These are phyloP conservation scores for Onychostoma macrolepis DNA, from an alignment of 2,113 vertebrate genomes.

Conservation along the genomic window DNA sequence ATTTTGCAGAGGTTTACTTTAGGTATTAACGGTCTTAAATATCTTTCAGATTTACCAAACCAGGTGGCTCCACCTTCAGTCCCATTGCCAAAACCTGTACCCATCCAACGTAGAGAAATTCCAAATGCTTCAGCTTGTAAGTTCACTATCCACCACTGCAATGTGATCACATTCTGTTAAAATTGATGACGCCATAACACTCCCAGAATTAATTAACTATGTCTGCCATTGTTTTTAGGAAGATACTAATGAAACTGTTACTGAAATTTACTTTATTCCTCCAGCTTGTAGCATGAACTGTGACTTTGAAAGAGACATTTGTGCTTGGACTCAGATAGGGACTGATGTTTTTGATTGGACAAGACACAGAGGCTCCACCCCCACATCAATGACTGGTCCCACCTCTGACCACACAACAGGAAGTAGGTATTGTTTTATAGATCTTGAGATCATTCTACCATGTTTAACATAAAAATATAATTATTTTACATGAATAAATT, in stretches of 20 bases:
- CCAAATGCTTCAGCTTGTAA: neutral
- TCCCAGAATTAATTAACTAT: neutral
- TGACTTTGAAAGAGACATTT: constrained; percentile 75
- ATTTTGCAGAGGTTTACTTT: too few species aligned
- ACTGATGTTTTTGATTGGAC: constrained; percentile 76
- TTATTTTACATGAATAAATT: neutral
- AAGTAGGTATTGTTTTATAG: constrained; percentile 8
- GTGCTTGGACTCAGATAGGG: constrained; percentile 75
- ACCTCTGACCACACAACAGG: constrained; percentile 65
- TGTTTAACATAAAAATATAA: too few species aligned
- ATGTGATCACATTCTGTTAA: neutral
- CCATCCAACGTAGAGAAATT: neutral
- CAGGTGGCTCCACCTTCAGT: neutral
- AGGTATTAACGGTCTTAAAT: neutral
- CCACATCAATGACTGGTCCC: constrained; percentile 60
- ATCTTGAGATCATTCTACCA: neutral
- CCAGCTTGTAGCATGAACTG: constrained; percentile 71
- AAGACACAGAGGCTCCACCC: constrained; percentile 59
- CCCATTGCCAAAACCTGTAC: neutral
- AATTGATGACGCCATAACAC: neutral
- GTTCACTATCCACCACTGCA: neutral
- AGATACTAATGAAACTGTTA: neutral
- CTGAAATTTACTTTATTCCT: neutral
- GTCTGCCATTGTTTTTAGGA: neutral
- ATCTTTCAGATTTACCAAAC: constrained; percentile 30